Conservation (phyloP, 2,113 vertebrate species). For the Falco punctatus region DNA sequence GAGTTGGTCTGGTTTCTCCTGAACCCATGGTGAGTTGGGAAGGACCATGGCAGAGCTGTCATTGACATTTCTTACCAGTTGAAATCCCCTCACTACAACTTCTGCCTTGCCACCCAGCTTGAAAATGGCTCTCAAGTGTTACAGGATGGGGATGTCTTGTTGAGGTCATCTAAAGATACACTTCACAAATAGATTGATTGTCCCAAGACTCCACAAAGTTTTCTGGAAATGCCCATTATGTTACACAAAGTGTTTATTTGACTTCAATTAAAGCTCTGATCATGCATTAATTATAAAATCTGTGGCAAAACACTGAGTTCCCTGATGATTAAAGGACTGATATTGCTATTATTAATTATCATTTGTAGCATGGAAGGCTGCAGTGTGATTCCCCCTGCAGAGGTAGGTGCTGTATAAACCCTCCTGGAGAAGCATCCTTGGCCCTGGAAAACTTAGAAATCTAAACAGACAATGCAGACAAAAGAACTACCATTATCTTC, state of each 20-base stretch:
- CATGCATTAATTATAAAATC: background rate
- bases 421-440: slow-evolving; percentile 45
- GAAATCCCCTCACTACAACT: background rate
- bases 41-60: background rate
- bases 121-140: background rate
- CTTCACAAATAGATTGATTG: background rate
- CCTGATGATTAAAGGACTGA: background rate
- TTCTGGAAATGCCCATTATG: background rate
- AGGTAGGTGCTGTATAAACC: background rate
- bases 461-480: slow-evolving; percentile 53
- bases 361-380: background rate
- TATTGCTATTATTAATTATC: background rate
- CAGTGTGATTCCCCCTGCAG: background rate
- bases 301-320: background rate
- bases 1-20: background rate
- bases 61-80: rapidly evolving
- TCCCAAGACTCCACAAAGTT: background rate
- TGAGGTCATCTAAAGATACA: background rate
- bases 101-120: background rate
- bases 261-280: background rate
- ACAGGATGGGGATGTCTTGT: background rate
- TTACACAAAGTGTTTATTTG: background rate
- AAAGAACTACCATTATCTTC: slow-evolving; percentile 60
- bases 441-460: slow-evolving; percentile 62
- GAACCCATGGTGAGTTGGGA: background rate